phyloP scores from a whole-genome alignment of 2,797 vertebrate species.

The Cryptoprocta ferox region DNA sequence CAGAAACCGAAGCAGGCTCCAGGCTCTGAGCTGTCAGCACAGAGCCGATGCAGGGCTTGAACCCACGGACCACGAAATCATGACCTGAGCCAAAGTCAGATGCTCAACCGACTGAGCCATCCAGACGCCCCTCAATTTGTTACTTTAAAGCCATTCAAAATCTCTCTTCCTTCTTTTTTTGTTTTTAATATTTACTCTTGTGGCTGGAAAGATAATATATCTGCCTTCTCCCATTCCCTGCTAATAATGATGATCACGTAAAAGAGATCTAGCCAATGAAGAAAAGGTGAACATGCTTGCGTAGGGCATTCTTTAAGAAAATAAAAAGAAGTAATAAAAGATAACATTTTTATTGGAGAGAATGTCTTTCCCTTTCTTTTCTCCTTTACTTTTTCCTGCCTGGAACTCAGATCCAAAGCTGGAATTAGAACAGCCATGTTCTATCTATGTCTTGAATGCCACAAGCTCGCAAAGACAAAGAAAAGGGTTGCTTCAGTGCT shows the following conservation, averaged over 20 bases:
- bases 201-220: background rate
- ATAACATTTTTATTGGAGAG: background rate
- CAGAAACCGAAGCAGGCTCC: too few species aligned
- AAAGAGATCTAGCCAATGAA: background rate
- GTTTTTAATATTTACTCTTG: background rate
- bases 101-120: too few species aligned
- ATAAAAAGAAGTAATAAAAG: background rate
- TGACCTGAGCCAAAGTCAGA: too few species aligned
- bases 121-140: background rate
- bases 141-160: background rate
- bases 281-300: background rate
- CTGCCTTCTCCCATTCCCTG: background rate
- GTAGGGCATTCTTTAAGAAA: background rate
- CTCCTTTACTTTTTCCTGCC: background rate
- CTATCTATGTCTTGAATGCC: background rate
- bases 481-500: background rate
- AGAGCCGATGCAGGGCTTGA: too few species aligned
- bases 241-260: background rate
- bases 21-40: too few species aligned
- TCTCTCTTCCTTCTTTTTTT: background rate
- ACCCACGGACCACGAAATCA: too few species aligned
- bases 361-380: background rate
- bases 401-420: background rate
- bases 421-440: background rate
- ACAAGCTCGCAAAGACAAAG: background rate